These are phyloP conservation scores for Ceratina australensis DNA, from an alignment of 1,140 invertebrate genomes.

Conservation along the genomic window DNA sequence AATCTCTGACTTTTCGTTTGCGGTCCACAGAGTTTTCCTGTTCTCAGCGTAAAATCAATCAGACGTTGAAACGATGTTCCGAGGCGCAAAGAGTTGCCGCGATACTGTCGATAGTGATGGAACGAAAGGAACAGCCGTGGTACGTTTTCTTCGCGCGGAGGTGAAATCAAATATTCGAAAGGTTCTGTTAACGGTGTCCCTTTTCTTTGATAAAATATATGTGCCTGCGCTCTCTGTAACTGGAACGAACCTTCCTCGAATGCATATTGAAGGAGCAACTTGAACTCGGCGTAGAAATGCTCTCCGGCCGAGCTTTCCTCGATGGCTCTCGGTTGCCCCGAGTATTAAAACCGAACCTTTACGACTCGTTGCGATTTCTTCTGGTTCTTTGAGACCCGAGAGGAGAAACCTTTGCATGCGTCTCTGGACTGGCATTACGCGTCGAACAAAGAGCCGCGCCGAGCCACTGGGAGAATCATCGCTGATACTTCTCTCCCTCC, in stretches of 20 bases:
- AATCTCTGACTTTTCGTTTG: background rate
- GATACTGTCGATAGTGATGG: background rate
- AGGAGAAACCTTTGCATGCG: constrained; percentile 57
- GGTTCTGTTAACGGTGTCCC: background rate
- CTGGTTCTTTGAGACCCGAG: constrained; percentile 41
- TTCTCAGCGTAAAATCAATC: no score
- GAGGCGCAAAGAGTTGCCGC: no score
- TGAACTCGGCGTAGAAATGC: constrained; percentile 19
- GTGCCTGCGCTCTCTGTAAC: constrained; percentile 9
- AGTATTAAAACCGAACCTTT: constrained; percentile 62
- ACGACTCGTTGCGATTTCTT: constrained; percentile 52
- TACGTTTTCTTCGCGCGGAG: background rate
- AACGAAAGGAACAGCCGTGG: background rate
- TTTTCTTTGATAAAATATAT: background rate
- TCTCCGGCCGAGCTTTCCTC: constrained; percentile 1
- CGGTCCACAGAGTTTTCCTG: no score
- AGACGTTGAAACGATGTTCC: background rate
- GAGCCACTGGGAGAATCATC: constrained; percentile 25
- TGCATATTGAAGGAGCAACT: constrained; percentile 16
- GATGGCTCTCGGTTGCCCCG: constrained; percentile 26
- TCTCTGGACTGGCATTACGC: constrained; percentile 59
- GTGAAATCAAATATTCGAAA: background rate
- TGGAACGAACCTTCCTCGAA: constrained; percentile 31
- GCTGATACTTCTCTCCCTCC: constrained; percentile 22
- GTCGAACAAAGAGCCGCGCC: constrained; percentile 53